Evolutionary conservation across 2,888 invertebrate genomes (phyloP).

Genomic region (Zygogramma bicolorata): DNA sequence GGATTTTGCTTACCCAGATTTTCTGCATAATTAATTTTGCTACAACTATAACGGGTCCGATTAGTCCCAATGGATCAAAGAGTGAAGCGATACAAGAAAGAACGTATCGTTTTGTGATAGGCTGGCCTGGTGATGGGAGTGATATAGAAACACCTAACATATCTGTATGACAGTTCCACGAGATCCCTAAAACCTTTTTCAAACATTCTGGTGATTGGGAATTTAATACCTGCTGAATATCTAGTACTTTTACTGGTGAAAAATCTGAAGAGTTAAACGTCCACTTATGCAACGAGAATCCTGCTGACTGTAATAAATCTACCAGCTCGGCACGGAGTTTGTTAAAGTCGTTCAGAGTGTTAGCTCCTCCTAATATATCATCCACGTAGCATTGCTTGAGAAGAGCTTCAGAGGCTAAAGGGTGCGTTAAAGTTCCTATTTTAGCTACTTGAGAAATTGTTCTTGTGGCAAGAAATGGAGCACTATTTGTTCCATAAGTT

Average conservation of each 20-base stretch:
- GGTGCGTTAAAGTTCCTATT: not conserved
- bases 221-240: not conserved
- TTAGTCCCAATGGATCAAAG: conserved; percentile 38
- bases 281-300: conserved; percentile 31
- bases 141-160: conserved; percentile 5
- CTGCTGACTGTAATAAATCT: not conserved
- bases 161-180: conserved; percentile 18
- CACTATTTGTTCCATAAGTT: conserved; percentile 26
- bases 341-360: not conserved
- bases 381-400: conserved; percentile 33
- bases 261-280: conserved; percentile 10
- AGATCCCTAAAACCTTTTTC: no score
- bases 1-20: conserved; percentile 33
- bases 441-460: not conserved
- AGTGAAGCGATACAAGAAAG: conserved; percentile 31
- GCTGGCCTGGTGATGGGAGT: not conserved
- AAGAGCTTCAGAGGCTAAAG: conserved; percentile 22
- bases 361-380: conserved; percentile 30
- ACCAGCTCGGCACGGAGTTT: conserved; percentile 14
- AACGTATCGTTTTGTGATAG: conserved; percentile 23
- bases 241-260: not conserved
- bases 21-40: conserved; percentile 37
- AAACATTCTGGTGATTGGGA: not conserved
- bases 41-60: conserved; percentile 27
- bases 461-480: conserved; percentile 27